Conservation (phyloP, 1,140 invertebrate species). For the Drosophila kikkawai region DNA sequence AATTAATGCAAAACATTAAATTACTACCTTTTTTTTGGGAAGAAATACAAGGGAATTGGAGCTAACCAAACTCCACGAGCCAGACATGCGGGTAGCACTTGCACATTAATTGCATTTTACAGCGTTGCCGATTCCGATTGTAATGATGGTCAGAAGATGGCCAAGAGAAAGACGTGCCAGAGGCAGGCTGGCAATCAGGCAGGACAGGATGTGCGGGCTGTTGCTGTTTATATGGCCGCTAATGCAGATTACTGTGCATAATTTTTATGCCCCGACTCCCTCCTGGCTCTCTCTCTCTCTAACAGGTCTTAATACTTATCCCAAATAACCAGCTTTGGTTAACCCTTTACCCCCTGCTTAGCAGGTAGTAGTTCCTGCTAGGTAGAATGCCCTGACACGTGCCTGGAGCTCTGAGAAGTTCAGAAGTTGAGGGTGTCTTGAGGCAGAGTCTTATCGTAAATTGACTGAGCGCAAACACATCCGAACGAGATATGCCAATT, state of each 20-base stretch:
- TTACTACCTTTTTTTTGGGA: slow-evolving; percentile 1
- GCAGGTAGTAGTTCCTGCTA: slow-evolving; percentile 10
- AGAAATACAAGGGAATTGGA: not conserved
- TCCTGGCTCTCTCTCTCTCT: not conserved
- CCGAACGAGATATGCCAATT: slow-evolving; percentile 35
- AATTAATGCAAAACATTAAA: slow-evolving; percentile 2
- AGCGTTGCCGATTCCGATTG: not conserved
- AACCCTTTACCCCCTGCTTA: not conserved
- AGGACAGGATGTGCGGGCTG: slow-evolving; percentile 46
- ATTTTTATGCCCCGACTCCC: slow-evolving; percentile 6
- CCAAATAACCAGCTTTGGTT: slow-evolving; percentile 6
- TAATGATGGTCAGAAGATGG: not conserved
- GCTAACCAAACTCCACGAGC: slow-evolving; percentile 4
- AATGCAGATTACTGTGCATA: slow-evolving; percentile 31
- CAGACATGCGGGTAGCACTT: slow-evolving; percentile 42
- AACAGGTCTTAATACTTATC: slow-evolving; percentile 47
- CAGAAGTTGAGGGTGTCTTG: not conserved
- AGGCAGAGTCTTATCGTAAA: slow-evolving; percentile 39
- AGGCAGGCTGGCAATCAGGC: not conserved
- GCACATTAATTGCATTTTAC: slow-evolving; percentile 23
- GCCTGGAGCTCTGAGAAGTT: slow-evolving; percentile 10
- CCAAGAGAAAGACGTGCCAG: too few species aligned
- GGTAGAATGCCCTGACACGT: slow-evolving; percentile 10
- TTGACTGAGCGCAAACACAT: slow-evolving; percentile 16
- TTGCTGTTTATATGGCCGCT: slow-evolving; percentile 13